These are phyloP conservation scores for Ficedula albicollis DNA, from an alignment of 2,797 vertebrate species.

Conservation along the genomic window DNA sequence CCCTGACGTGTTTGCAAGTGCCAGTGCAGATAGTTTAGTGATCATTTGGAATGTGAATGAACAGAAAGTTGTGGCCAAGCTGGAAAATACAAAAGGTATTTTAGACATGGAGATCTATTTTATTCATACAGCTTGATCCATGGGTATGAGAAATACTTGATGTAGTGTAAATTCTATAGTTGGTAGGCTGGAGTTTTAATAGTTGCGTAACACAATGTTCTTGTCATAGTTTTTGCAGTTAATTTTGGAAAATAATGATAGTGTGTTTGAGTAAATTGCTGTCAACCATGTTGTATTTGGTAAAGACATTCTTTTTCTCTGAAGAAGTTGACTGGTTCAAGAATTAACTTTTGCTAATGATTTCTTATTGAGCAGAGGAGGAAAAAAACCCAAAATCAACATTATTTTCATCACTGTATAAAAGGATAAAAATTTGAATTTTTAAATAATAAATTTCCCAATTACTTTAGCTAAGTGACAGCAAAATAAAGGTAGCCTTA, in stretches of 20 bases:
- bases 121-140: background rate
- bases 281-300: background rate
- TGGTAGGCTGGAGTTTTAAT: background rate
- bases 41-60: slow-evolving; percentile 96
- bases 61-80: slow-evolving; percentile 88
- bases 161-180: background rate
- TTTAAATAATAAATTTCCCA: background rate
- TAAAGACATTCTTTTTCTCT: background rate
- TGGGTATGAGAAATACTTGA: background rate
- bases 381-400: accelerated
- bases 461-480: background rate
- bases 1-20: slow-evolving; percentile 89
- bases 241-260: background rate
- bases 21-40: slow-evolving; percentile 91
- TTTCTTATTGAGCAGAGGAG: background rate
- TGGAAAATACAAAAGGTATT: slow-evolving; percentile 90
- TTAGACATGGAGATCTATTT: background rate
- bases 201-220: background rate
- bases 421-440: background rate
- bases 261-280: background rate
- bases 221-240: background rate
- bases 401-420: background rate
- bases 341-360: background rate
- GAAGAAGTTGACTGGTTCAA: background rate
- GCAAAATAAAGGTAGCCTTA: background rate